Evolutionary conservation across 2,888 invertebrate genomes (phyloP).

Genomic region (Rapana venosa): DNA sequence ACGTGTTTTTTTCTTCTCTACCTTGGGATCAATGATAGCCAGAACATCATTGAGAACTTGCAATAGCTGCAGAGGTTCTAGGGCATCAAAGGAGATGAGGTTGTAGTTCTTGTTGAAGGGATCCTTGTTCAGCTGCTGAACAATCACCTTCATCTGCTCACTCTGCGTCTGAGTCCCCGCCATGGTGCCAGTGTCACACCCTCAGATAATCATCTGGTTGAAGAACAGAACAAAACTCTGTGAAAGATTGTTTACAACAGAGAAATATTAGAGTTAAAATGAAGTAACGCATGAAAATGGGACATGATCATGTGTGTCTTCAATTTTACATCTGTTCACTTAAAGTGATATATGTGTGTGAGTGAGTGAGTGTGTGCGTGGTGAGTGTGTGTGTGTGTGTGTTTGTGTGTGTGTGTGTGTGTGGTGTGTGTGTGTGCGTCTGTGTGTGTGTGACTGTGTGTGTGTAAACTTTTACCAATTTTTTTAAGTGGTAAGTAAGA

Average conservation of each 20-base stretch:
- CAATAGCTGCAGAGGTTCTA: constrained; percentile 86
- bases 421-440: background rate
- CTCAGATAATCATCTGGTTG: too few relatives aligned
- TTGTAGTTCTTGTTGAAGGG: constrained; percentile 87
- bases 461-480: too few relatives aligned
- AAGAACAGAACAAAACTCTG: too few relatives aligned
- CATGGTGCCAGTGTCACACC: background rate
- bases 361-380: constrained; percentile 15
- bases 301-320: too few relatives aligned
- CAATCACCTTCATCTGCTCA: constrained; percentile 80
- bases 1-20: constrained; percentile 55
- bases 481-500: too few relatives aligned
- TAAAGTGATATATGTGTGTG: background rate
- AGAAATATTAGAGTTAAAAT: too few relatives aligned
- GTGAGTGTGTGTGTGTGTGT: constrained; percentile 36
- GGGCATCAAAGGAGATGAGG: constrained; percentile 90
- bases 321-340: too few relatives aligned
- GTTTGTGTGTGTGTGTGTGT: constrained; percentile 24
- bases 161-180: constrained; percentile 77
- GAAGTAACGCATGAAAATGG: too few relatives aligned
- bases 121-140: constrained; percentile 86
- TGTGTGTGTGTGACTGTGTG: too few relatives aligned
- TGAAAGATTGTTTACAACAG: too few relatives aligned
- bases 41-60: constrained; percentile 89
- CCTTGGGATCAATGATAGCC: constrained; percentile 84